These are phyloP conservation scores for Meleagris gallopavo DNA, from an alignment of 2,113 vertebrate species.

Conservation along the genomic window DNA sequence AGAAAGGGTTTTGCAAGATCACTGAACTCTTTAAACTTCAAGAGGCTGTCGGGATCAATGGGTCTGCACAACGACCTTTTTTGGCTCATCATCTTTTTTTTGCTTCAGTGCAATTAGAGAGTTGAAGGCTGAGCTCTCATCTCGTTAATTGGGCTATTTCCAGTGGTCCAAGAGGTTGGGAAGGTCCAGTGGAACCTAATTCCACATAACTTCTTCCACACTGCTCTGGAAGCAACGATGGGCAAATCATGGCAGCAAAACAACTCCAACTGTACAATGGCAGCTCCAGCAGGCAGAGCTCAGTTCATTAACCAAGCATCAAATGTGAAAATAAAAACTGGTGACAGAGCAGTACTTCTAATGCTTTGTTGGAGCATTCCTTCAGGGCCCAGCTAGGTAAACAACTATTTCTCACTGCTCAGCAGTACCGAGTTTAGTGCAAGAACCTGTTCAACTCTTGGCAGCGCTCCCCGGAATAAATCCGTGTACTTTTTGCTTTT, in stretches of 20 bases:
- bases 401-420: background rate
- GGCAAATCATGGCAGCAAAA: background rate
- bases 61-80: background rate
- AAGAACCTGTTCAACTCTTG: background rate
- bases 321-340: background rate
- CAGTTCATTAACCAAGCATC: background rate
- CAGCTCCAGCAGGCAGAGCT: background rate
- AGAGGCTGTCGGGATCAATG: slow-evolving; percentile 53
- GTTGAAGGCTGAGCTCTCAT: slow-evolving; percentile 33
- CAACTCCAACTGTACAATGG: background rate
- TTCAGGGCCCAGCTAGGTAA: background rate
- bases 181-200: background rate
- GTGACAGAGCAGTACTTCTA: background rate
- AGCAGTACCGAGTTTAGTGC: background rate
- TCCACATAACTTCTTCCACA: background rate
- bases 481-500: background rate
- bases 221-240: accelerated
- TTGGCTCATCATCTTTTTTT: background rate
- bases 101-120: background rate
- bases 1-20: slow-evolving; percentile 70
- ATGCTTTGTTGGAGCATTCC: accelerated
- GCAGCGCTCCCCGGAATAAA: background rate
- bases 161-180: background rate
- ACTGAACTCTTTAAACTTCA: slow-evolving; percentile 57
- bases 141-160: background rate